phyloP scores from a whole-genome alignment of 2,113 vertebrate genomes.

The Pygoscelis antarcticus region DNA sequence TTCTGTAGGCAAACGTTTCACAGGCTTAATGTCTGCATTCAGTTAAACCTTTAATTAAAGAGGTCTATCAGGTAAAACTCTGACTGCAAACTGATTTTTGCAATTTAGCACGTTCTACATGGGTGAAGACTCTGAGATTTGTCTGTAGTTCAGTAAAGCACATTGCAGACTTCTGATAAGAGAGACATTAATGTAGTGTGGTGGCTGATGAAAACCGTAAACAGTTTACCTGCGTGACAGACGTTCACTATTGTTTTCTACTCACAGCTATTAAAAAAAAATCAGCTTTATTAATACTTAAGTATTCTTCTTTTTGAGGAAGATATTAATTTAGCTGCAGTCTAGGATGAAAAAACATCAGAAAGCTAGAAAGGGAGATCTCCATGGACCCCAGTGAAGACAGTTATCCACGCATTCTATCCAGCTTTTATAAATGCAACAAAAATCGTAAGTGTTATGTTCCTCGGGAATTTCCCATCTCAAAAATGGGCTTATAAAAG shows the following conservation, averaged over 20 bases:
- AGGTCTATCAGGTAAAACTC: neutral
- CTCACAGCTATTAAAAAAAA: neutral
- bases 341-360: neutral
- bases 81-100: neutral
- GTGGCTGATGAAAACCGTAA: neutral
- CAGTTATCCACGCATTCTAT: neutral
- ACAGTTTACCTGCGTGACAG: neutral
- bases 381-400: neutral
- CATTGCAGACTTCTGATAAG: neutral
- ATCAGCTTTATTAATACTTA: neutral
- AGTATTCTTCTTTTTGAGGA: neutral
- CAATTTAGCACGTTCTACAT: fast-evolving
- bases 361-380: neutral
- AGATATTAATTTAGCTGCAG: neutral
- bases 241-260: neutral
- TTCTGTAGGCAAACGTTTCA: neutral
- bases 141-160: neutral
- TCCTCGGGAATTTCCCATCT: neutral
- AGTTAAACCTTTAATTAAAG: neutral
- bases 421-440: neutral
- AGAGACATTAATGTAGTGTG: neutral
- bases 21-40: neutral
- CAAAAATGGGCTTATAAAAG: neutral
- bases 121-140: neutral
- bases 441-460: neutral